Percentiles rank a stretch among this genome's conserved stretches.
Evolutionary conservation across 2,888 invertebrate genomes (phyloP).

Genomic region (Lasioglossum morio): DNA sequence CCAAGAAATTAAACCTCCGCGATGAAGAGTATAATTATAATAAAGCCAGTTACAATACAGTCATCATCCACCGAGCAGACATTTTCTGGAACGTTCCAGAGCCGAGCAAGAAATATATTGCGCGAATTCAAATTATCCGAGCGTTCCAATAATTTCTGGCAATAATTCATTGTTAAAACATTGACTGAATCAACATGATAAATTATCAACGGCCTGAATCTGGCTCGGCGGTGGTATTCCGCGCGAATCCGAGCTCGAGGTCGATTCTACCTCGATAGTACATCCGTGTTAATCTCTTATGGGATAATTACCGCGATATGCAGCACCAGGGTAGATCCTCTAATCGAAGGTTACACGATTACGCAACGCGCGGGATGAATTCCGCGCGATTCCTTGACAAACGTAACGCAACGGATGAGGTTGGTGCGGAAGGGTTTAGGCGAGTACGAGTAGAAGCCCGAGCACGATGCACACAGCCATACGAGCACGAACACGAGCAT

Average conservation of each 20-base stretch:
- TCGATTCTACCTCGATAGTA: constrained; percentile 4
- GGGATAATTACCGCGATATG: constrained; percentile 11
- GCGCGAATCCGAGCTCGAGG: neutral
- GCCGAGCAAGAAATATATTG: neutral
- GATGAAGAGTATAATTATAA: neutral
- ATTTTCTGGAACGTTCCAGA: neutral
- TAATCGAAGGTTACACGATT: constrained; percentile 23
- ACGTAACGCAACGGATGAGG: constrained; percentile 32
- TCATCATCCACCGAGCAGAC: neutral
- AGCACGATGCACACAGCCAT: neutral
- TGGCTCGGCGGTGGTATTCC: neutral
- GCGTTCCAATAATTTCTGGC: neutral
- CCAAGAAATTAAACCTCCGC: neutral
- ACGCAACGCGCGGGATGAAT: neutral
- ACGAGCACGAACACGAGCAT: neutral
- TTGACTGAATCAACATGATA: constrained; percentile 11
- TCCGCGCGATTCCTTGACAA: constrained; percentile 37
- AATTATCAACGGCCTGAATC: constrained; percentile 5
- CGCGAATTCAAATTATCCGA: neutral
- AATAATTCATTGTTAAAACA: neutral
- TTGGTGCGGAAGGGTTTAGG: neutral
- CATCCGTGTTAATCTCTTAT: neutral
- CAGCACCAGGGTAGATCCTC: neutral
- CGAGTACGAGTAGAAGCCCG: neutral
- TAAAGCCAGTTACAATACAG: neutral